Evolutionary conservation across 2,113 vertebrate genomes (phyloP).

Genomic region (Macaca nemestrina): DNA sequence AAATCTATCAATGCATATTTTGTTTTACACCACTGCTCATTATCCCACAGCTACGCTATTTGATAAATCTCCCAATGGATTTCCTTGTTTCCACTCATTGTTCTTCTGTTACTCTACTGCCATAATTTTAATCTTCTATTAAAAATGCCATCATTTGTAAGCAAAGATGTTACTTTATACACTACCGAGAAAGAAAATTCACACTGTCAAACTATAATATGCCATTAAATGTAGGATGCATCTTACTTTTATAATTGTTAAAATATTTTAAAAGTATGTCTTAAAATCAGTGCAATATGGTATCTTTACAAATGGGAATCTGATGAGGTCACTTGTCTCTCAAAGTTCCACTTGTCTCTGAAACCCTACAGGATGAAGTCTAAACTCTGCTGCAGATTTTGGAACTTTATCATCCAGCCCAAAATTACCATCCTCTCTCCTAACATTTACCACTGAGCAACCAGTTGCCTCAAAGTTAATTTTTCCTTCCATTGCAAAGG

Average conservation of each 20-base stretch:
- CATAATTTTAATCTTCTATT: constrained; percentile 24
- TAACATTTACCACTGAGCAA: neutral
- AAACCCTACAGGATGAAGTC: neutral
- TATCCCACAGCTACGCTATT: neutral
- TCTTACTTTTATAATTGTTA: neutral
- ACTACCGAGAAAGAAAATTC: constrained; percentile 15
- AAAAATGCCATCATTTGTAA: neutral
- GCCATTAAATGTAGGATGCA: neutral
- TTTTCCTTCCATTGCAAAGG: neutral
- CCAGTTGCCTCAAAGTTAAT: neutral
- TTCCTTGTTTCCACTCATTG: neutral
- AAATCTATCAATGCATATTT: neutral
- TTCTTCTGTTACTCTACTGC: neutral
- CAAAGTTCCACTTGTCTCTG: too few species aligned
- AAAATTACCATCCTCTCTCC: neutral
- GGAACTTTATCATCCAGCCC: neutral
- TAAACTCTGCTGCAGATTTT: neutral
- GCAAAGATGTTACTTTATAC: neutral
- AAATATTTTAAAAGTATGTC: constrained; percentile 15
- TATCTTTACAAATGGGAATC: neutral
- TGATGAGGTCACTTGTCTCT: neutral
- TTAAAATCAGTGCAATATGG: neutral
- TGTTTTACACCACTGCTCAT: neutral
- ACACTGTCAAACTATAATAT: neutral
- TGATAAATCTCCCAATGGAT: neutral